phyloP scores from a whole-genome alignment of 2,888 invertebrate species.

The Rugalucina vietnamica region DNA sequence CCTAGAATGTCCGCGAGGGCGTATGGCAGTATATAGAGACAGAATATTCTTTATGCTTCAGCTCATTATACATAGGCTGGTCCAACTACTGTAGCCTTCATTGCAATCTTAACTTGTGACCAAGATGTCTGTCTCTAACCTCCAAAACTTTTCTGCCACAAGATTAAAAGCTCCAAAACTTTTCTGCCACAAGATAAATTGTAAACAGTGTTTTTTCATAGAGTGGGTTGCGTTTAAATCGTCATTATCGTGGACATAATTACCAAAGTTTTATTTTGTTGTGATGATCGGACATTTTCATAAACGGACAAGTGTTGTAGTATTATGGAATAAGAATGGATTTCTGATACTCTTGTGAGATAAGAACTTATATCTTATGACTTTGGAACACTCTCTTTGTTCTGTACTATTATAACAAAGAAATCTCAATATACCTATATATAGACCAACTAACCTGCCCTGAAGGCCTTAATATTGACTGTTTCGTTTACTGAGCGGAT shows the following conservation, averaged over 20 bases:
- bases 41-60: too few relatives aligned
- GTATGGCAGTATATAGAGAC: too few relatives aligned
- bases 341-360: background rate
- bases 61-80: too few relatives aligned
- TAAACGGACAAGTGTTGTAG: background rate
- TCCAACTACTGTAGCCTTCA: too few relatives aligned
- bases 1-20: too few relatives aligned
- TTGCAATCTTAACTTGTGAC: too few relatives aligned
- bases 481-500: background rate
- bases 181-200: too few relatives aligned
- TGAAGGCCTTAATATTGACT: background rate
- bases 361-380: background rate
- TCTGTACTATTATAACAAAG: background rate
- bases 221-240: too few relatives aligned
- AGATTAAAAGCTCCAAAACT: too few relatives aligned
- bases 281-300: background rate
- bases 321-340: background rate
- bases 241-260: background rate
- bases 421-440: background rate
- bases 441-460: background rate
- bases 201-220: too few relatives aligned
- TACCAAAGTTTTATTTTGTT: background rate
- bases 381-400: background rate
- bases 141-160: too few relatives aligned
- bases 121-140: too few relatives aligned